These are phyloP conservation scores for Chloropsis cyanopogon DNA, from an alignment of 2,113 vertebrate species.

Conservation along the genomic window DNA sequence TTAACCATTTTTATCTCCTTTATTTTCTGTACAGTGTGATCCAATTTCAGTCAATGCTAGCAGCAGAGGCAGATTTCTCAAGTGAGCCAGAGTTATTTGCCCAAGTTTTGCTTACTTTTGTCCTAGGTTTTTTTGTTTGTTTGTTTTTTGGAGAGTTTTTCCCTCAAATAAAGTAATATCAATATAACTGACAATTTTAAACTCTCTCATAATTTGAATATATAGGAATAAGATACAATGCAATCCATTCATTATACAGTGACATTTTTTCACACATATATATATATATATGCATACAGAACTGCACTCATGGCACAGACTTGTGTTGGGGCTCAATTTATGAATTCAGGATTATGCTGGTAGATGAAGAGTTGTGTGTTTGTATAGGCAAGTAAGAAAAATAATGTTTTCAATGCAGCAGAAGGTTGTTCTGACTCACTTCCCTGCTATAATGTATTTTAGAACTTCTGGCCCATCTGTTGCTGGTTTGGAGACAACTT, in stretches of 20 bases:
- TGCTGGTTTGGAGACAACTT: conserved; percentile 94
- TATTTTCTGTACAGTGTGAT: not conserved
- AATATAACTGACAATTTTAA: not conserved
- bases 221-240: not conserved
- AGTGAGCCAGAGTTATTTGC: not conserved
- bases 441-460: not conserved
- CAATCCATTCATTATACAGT: not conserved
- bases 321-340: not conserved
- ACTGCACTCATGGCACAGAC: not conserved
- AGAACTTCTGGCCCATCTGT: conserved; percentile 94
- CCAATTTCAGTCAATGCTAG: not conserved
- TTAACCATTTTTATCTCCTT: not conserved
- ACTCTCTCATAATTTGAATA: not conserved
- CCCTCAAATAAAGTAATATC: not conserved
- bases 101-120: not conserved
- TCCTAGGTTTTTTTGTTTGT: not conserved
- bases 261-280: not conserved
- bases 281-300: not conserved
- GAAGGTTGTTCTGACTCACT: not conserved
- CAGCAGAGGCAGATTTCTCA: not conserved
- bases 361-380: not conserved
- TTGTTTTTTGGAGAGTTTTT: not conserved
- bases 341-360: not conserved
- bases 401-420: not conserved
- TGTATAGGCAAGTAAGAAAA: not conserved